Evolutionary conservation across 2,888 invertebrate species (phyloP).

Genomic region (Anthrax anthrax): DNA sequence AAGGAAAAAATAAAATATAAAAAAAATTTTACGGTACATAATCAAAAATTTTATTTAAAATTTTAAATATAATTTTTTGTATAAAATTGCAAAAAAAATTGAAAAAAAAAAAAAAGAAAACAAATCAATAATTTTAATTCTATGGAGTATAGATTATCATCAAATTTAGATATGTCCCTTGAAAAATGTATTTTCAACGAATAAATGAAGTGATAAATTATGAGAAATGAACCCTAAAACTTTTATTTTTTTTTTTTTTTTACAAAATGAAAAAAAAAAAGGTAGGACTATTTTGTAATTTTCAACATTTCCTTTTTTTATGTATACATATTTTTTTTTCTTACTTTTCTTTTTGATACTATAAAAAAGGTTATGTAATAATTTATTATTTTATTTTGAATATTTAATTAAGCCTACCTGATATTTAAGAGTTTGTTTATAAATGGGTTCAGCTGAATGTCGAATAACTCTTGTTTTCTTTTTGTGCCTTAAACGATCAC

Average conservation of each 20-base stretch:
- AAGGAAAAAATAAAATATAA: too few species aligned
- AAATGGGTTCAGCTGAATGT: conserved; percentile 71
- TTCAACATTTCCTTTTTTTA: neutral
- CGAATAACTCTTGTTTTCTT: conserved; percentile 77
- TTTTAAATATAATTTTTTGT: too few species aligned
- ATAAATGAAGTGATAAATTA: too few species aligned
- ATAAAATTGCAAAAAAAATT: too few species aligned
- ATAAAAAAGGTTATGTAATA: neutral
- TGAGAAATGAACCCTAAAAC: neutral
- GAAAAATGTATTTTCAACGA: neutral
- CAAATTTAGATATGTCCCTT: neutral
- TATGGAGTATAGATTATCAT: too few species aligned
- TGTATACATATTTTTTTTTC: too few species aligned
- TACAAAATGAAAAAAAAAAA: too few species aligned
- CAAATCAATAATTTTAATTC: too few species aligned
- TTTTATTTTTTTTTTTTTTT: neutral
- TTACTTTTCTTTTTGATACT: neutral
- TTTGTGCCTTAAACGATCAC: conserved; percentile 78
- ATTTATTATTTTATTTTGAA: too few species aligned
- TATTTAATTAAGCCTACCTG: conserved; percentile 33
- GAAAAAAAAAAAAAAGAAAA: too few species aligned
- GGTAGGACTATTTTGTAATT: neutral
- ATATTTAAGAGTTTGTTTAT: conserved; percentile 79
- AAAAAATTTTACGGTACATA: too few species aligned
- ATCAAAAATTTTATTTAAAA: too few species aligned